Evolutionary conservation across 1,140 invertebrate genomes (phyloP).

Genomic region (Temnothorax longispinosus): DNA sequence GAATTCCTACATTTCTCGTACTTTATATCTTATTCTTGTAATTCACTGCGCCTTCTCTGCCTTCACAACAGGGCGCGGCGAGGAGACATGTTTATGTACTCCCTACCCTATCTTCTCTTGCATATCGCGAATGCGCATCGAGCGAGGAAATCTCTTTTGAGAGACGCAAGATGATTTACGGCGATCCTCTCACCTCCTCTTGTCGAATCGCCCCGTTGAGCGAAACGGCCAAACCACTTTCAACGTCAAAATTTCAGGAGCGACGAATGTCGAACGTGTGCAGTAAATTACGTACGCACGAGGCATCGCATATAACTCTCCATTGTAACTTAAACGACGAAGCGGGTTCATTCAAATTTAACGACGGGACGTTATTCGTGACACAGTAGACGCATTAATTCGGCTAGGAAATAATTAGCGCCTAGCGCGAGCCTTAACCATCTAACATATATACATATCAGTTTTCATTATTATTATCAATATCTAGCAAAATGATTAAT

Average conservation of each 20-base stretch:
- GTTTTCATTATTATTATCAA: neutral
- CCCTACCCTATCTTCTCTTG: constrained; percentile 17
- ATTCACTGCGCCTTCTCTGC: constrained; percentile 4
- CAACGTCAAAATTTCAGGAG: constrained; percentile 17
- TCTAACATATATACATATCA: neutral
- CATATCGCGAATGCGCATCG: constrained; percentile 27
- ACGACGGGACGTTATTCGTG: neutral
- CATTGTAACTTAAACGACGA: neutral
- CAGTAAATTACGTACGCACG: constrained; percentile 18
- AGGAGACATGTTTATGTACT: constrained; percentile 46
- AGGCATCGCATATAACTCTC: neutral
- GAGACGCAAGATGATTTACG: constrained; percentile 33
- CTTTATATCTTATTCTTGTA: constrained; percentile 14
- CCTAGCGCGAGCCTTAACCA: neutral
- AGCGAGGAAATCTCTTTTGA: constrained; percentile 29
- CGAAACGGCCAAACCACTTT: neutral
- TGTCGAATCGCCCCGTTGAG: neutral
- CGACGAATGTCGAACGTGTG: neutral
- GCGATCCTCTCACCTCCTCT: constrained; percentile 2
- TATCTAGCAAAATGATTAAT: neutral
- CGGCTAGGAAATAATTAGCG: neutral
- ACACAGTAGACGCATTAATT: neutral
- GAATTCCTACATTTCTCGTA: constrained; percentile 8
- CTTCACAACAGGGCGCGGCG: constrained; percentile 24
- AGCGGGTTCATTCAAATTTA: neutral